Evolutionary conservation across 2,888 invertebrate genomes (phyloP), one percentile per base, ranked within the genome.

Genomic region (Andrena praecox): DNA sequence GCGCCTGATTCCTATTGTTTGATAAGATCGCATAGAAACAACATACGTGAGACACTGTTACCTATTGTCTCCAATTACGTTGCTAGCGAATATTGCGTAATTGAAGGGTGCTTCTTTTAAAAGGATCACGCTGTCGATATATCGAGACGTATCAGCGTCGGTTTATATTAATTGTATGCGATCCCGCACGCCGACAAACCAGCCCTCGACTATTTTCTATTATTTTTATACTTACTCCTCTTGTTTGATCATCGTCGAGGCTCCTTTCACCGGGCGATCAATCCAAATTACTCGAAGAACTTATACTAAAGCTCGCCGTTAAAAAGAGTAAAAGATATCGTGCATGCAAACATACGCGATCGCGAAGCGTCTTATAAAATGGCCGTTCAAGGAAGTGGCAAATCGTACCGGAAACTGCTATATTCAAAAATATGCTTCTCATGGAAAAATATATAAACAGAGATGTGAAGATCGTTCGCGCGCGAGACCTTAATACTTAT

Each of bases 321-420:
- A 84, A 84, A 84, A 85, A 84, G 84, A 79, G 68, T 82, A 85
- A 84, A 85, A 81, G 80, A 78, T 67, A 85, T 85, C 56, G 76
- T 76, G 68, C 70, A 70, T 71, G 81, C 79, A 82, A 82, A 85
- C 84, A 85, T 83, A 88, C 86, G 82, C 85, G 82, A 89, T 70
- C 75, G 70, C 73, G 79, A 85, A 91, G 91, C 91, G 91, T 91
- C 91, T 81, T 88, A 84, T 87, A 91, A 91, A 87, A 91, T 91
- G 91, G 91, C 91, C 72, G 85, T 71, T 33, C 35, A 69, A 73
- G 87, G 87, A 88, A 87, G 78, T 82, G 20, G 35, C 77, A 74
- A 78, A 80, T 59, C 82, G 73, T 73, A 86, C 85, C 87, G 89
- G 89, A 91, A 88, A 90, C 88, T 70, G 71, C 85, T 67, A 66